These are phyloP conservation scores for Euura lappo DNA, from an alignment of 1,140 invertebrate genomes.

Conservation along the genomic window DNA sequence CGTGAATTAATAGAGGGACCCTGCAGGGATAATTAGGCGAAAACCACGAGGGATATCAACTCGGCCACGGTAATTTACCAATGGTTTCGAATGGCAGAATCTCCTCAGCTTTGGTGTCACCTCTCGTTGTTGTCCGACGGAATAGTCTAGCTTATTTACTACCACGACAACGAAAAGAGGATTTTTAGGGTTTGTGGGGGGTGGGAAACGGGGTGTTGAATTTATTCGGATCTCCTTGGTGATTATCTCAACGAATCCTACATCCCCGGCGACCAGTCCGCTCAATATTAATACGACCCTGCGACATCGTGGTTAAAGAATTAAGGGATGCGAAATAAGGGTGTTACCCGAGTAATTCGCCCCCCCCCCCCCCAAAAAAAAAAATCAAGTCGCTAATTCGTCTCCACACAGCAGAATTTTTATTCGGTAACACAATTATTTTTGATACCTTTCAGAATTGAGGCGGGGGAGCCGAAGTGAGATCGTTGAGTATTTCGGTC, in stretches of 20 bases:
- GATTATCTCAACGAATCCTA: slow-evolving; percentile 42
- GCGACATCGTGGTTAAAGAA: not conserved
- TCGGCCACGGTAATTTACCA: slow-evolving; percentile 23
- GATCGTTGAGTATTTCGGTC: not conserved
- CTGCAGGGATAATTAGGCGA: slow-evolving; percentile 40
- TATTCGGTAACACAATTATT: no score
- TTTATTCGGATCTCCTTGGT: slow-evolving; percentile 40
- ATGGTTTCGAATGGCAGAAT: slow-evolving; percentile 33
- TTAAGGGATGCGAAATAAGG: not conserved
- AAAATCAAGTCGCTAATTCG: no score
- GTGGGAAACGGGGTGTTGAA: slow-evolving; percentile 20
- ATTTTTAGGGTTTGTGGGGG: no score
- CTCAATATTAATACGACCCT: slow-evolving; percentile 7
- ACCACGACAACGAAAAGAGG: no score
- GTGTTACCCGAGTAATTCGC: not conserved
- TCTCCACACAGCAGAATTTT: no score
- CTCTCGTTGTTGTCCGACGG: no score
- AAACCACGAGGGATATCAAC: slow-evolving; percentile 33
- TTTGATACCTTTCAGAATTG: no score
- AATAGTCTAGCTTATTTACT: no score
- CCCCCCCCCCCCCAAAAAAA: no score
- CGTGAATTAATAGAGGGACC: not conserved
- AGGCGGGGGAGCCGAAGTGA: no score
- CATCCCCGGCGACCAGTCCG: slow-evolving; percentile 11
- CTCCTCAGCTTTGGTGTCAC: not conserved